phyloP scores from a whole-genome alignment of 1,140 invertebrate genomes.

The Cotesia vestalis region DNA sequence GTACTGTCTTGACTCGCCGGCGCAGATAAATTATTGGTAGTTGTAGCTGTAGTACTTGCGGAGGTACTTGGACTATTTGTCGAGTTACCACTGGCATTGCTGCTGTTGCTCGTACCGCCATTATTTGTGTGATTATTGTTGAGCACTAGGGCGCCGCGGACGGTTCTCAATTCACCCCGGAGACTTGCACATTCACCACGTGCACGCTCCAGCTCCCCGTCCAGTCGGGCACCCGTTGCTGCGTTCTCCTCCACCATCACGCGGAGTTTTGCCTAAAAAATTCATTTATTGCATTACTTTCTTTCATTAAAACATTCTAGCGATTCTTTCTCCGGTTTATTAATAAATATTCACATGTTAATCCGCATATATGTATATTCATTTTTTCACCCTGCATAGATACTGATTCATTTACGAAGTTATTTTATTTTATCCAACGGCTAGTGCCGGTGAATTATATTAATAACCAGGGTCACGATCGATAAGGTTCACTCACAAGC shows the following conservation, averaged over 20 bases:
- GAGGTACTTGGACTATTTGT: conserved; percentile 25
- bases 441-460: neutral
- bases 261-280: conserved; percentile 70
- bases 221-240: conserved; percentile 71
- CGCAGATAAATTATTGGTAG: conserved; percentile 42
- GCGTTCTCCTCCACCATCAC: conserved; percentile 78
- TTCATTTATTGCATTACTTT: neutral
- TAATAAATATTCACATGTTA: neutral
- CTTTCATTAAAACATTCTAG: no score
- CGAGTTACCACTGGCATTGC: conserved; percentile 35
- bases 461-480: conserved; percentile 2
- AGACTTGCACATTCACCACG: conserved; percentile 69
- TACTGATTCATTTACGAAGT: no score
- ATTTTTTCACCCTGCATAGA: neutral
- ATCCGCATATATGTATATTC: neutral
- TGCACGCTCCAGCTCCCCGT: conserved; percentile 71
- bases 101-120: conserved; percentile 48
- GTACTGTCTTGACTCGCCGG: conserved; percentile 43
- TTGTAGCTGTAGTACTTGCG: conserved; percentile 38
- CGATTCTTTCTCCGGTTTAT: neutral
- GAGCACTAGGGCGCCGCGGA: conserved; percentile 57
- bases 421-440: no score
- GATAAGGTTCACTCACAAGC: neutral
- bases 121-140: conserved; percentile 50
- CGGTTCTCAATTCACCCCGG: conserved; percentile 67